Percentiles rank a stretch among this genome's conserved stretches.
Evolutionary conservation across 2,113 vertebrate species (phyloP).

Genomic region (Mustela nigripes): DNA sequence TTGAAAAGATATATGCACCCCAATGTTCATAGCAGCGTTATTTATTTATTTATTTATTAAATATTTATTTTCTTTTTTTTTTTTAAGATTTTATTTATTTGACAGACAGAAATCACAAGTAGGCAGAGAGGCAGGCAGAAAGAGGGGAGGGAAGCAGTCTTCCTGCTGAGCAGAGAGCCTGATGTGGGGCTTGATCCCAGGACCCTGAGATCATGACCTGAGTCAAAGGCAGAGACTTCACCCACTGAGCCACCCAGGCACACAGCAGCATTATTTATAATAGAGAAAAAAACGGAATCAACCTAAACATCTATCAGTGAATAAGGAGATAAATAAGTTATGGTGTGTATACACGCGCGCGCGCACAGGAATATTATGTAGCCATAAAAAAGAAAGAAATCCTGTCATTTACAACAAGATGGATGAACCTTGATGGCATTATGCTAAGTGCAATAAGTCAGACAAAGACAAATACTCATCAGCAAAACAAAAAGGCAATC

Average conservation of each 20-base stretch:
- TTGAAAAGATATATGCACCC: neutral
- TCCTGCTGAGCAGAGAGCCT: too few species aligned
- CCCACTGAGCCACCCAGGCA: too few species aligned
- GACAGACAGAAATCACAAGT: too few species aligned
- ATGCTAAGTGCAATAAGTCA: neutral
- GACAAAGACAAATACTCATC: neutral
- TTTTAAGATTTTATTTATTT: too few species aligned
- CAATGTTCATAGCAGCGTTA: neutral
- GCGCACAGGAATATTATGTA: neutral
- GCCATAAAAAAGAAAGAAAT: neutral
- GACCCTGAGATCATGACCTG: too few species aligned
- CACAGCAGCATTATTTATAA: neutral
- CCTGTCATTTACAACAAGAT: neutral
- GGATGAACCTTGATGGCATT: neutral
- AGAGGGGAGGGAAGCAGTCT: too few species aligned
- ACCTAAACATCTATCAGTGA: neutral
- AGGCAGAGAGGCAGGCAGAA: too few species aligned
- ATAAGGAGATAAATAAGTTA: neutral
- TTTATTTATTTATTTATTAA: neutral
- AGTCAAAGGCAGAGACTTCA: too few species aligned
- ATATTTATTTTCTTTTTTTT: too few species aligned
- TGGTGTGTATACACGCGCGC: neutral
- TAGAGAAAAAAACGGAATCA: neutral
- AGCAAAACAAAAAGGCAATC: neutral
- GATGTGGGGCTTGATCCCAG: too few species aligned